phyloP scores from a whole-genome alignment of 2,888 invertebrate genomes.

The Tethea ocularis region DNA sequence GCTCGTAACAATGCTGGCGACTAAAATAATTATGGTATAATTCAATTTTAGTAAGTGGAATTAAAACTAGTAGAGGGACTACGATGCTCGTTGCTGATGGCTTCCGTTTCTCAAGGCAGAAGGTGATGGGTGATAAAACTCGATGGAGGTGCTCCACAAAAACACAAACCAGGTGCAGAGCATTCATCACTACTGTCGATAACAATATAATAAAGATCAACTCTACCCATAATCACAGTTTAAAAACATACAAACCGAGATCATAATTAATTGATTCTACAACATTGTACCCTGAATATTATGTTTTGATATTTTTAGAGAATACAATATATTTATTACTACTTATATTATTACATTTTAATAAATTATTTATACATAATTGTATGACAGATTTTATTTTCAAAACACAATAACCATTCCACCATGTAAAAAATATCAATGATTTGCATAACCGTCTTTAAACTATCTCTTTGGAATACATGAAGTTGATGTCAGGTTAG shows the following conservation, averaged over 20 bases:
- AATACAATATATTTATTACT: too few relatives aligned
- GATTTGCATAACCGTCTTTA: too few relatives aligned
- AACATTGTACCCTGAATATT: background rate
- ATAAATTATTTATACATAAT: too few relatives aligned
- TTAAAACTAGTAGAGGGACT: conserved; percentile 23
- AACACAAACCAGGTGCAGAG: conserved; percentile 42
- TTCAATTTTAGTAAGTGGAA: conserved; percentile 20
- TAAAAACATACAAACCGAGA: conserved; percentile 5
- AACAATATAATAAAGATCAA: conserved; percentile 22
- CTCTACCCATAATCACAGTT: conserved; percentile 21
- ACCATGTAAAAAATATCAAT: too few relatives aligned
- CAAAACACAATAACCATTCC: too few relatives aligned
- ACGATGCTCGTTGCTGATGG: conserved; percentile 25
- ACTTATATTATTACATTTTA: too few relatives aligned
- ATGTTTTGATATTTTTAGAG: background rate
- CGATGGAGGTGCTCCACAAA: conserved; percentile 45
- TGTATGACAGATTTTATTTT: too few relatives aligned
- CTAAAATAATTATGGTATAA: background rate
- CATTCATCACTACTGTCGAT: conserved; percentile 36
- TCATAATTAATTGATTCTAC: background rate
- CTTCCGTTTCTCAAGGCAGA: conserved; percentile 29
- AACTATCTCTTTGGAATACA: too few relatives aligned
- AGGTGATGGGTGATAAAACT: conserved; percentile 13
- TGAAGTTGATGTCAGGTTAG: too few relatives aligned
- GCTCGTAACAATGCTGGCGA: background rate